Base-by-base conservation (phyloP, 2,113 vertebrate species). In the Pterocles gutturalis region DNA sequence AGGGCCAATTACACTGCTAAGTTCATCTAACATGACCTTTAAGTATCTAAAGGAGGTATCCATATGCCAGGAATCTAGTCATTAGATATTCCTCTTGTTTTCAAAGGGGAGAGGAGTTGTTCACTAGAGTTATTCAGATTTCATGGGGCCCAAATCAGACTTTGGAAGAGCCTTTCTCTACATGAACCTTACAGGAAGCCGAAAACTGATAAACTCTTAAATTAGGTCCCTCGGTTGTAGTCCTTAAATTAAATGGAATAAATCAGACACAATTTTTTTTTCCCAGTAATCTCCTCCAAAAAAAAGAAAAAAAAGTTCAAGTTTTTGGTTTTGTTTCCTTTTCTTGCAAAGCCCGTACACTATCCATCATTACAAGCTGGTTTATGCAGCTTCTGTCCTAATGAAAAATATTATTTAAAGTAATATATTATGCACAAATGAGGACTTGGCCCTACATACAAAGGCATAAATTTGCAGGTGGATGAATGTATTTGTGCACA, bases 201-300 rank as follows among this genome's bases (percentile, higher is more conserved):
- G 58, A 25, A 86, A 71, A 36, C 53, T 69, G 3, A 22, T 85
- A 28, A 94, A 55, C 29, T 57, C 33, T 85, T 65, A 64, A 92
- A 83, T 77, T 49, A 69, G 11, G 15, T 80, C 28, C 18, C 45
- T 73, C 21, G 13, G 21, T 5, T 81, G 11, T 33, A 65, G 58
- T 41, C 54, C 49, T 90, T 86, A 80, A 77, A 95, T 90, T 76
- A 95, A 90, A 93, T 4, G 4, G 19, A 93, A 80, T 66, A 90
- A 93, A 88, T 81, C 75, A 92, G 41, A 81, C 2, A 24, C 3
- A 17, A 1, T 38, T 49, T 45, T 49, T 10, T 54, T 46, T 65
- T n/a, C 7, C 20, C 20, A 45, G n/a, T 33, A 49, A 11, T 51
- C 3, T 31, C 34, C 15, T 58, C 19, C 29, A 67, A 48, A 83